Conservation (phyloP, 2,113 vertebrate species). For the Uria lomvia region DNA sequence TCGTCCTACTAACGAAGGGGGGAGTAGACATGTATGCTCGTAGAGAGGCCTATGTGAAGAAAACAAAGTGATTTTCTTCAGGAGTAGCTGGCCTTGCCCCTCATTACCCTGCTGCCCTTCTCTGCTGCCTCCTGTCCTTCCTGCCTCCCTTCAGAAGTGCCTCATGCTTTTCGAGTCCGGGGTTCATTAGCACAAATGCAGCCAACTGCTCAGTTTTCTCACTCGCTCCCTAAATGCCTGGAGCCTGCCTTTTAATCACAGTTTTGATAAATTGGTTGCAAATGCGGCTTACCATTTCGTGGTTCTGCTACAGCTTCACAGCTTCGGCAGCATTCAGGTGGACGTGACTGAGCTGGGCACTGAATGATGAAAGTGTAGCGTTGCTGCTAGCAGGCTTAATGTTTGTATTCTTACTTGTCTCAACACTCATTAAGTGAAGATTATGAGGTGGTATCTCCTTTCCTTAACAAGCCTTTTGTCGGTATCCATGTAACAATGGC, state of each 20-base stretch:
- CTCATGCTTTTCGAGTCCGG: slow-evolving; percentile 76
- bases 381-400: slow-evolving; percentile 38
- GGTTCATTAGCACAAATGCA: slow-evolving; percentile 78
- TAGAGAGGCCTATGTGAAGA: not conserved
- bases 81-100: slow-evolving; percentile 49
- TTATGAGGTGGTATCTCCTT: not conserved
- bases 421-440: not conserved
- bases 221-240: slow-evolving; percentile 32
- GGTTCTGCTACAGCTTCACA: slow-evolving; percentile 28
- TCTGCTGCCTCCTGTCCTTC: slow-evolving; percentile 66
- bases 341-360: slow-evolving; percentile 13
- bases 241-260: slow-evolving; percentile 59
- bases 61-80: slow-evolving; percentile 67
- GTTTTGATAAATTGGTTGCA: slow-evolving; percentile 54
- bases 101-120: slow-evolving; percentile 58
- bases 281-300: slow-evolving; percentile 6
- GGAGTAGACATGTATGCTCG: not conserved
- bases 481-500: not conserved
- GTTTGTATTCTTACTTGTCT: not conserved
- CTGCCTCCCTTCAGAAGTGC: slow-evolving; percentile 78
- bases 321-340: not conserved
- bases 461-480: not conserved
- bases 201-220: slow-evolving; percentile 46
- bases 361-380: not conserved
- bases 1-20: slow-evolving; percentile 62